Evolutionary conservation across 2,797 vertebrate species (phyloP), one percentile per base, ranked within the genome.

Genomic region (Gouania willdenowi): DNA sequence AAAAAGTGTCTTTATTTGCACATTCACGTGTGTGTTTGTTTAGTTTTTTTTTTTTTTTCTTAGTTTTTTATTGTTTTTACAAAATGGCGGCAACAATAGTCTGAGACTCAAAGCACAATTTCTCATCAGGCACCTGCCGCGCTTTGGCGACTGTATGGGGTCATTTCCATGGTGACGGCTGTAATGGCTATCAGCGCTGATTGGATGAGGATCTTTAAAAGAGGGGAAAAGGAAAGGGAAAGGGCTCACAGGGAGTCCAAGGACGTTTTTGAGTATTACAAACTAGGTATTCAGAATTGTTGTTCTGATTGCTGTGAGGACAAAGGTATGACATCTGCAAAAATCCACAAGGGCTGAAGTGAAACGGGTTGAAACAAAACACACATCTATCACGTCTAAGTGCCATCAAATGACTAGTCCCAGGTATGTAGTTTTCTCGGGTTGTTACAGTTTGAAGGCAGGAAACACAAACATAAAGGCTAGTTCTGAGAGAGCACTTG

Each of bases 51-150:
- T 29, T 26, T 1, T 32, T 40, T 12, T 25, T 4, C 29, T 32
- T 11, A 14, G 23, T 5, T 0, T 27, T 5, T 2, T 22, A 10
- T 38, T 33, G 71, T 77, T 57, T 53, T 62, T 79, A 75, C 66
- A 86, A 85, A 87, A 83, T 73, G 78, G 53, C 68, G 64, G 69
- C 83, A 80, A 72, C 65, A 69, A 75, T 75, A 78, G 79, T 75
- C 81, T 71, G 80, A 79, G 74, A 76, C 70, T 77, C 62, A 71
- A 79, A 77, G 76, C 71, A 75, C 24, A 71, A 62, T 75, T 71
- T 78, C 69, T 84, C 66, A 76, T 81, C 81, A 83, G 83, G 84
- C 82, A 83, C 82, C 70, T 84, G 76, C 65, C 71, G 71, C 78
- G 48, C 81, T 70, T 48, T 47, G 68, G 81, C 77, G 68, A 71